These are phyloP conservation scores for Ephestia elutella DNA, from an alignment of 1,140 invertebrate species.

Conservation along the genomic window DNA sequence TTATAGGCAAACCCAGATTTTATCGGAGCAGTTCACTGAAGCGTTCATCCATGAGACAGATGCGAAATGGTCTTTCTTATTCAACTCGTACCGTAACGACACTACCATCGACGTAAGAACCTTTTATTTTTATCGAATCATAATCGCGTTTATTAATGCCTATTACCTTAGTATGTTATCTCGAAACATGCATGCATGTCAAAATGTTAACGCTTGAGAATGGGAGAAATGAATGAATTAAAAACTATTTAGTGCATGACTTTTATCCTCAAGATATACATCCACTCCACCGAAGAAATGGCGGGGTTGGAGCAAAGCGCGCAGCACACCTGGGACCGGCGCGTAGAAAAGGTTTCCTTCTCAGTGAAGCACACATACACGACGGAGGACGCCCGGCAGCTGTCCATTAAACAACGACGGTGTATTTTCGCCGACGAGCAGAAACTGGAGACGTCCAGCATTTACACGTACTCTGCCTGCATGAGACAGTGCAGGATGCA, in stretches of 20 bases:
- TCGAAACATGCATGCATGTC: no score
- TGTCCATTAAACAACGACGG: constrained; percentile 78
- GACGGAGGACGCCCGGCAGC: constrained; percentile 79
- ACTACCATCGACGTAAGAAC: constrained; percentile 67
- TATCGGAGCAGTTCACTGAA: constrained; percentile 63
- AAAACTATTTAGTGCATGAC: no score
- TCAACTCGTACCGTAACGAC: constrained; percentile 68
- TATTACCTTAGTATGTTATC: no score
- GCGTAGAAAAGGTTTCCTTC: constrained; percentile 78
- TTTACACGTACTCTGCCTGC: constrained; percentile 81
- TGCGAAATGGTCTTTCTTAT: constrained; percentile 76
- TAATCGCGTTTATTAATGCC: not conserved
- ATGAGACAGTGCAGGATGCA: constrained; percentile 81
- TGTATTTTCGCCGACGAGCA: constrained; percentile 81
- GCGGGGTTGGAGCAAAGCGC: constrained; percentile 78
- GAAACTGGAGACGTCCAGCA: constrained; percentile 73
- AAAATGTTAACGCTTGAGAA: no score
- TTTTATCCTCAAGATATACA: constrained; percentile 75
- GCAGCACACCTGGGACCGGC: constrained; percentile 79
- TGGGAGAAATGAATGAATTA: no score
- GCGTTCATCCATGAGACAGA: constrained; percentile 79
- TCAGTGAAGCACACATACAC: constrained; percentile 83
- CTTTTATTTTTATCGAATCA: not conserved
- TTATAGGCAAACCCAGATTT: constrained; percentile 54
- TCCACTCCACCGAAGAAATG: constrained; percentile 80